phyloP scores from a whole-genome alignment of 2,888 invertebrate genomes.

The Girardia tigrina region DNA sequence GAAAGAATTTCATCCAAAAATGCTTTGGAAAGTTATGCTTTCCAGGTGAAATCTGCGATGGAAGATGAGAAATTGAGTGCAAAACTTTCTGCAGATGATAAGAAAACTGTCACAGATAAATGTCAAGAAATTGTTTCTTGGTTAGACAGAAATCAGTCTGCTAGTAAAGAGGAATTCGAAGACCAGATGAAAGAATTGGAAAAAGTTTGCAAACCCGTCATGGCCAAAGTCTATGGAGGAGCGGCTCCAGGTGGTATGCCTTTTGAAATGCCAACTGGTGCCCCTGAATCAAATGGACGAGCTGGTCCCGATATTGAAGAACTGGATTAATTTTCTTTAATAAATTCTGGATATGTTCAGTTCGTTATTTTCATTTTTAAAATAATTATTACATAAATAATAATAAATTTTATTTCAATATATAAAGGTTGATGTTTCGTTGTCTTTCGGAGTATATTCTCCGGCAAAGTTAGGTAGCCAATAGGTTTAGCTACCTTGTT shows the following conservation, averaged over 20 bases:
- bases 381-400: too few relatives aligned
- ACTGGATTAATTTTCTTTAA: constrained; percentile 61
- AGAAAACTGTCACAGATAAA: constrained; percentile 64
- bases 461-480: too few relatives aligned
- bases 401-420: too few relatives aligned
- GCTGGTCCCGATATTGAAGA: constrained; percentile 75
- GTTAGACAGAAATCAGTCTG: constrained; percentile 56
- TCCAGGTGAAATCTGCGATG: constrained; percentile 71
- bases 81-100: constrained; percentile 67
- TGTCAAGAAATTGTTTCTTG: constrained; percentile 69
- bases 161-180: constrained; percentile 83
- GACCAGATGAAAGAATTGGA: constrained; percentile 87
- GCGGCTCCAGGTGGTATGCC: constrained; percentile 42
- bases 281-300: neutral
- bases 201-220: constrained; percentile 74
- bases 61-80: constrained; percentile 83
- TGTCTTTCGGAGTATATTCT: too few relatives aligned
- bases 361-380: too few relatives aligned
- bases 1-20: constrained; percentile 39
- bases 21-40: constrained; percentile 40
- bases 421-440: too few relatives aligned
- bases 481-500: too few relatives aligned
- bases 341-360: too few relatives aligned
- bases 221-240: constrained; percentile 75
- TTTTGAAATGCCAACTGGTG: constrained; percentile 39